These are phyloP conservation scores for Sinohyriopsis cumingii DNA, from an alignment of 2,888 invertebrate genomes.

Conservation along the genomic window DNA sequence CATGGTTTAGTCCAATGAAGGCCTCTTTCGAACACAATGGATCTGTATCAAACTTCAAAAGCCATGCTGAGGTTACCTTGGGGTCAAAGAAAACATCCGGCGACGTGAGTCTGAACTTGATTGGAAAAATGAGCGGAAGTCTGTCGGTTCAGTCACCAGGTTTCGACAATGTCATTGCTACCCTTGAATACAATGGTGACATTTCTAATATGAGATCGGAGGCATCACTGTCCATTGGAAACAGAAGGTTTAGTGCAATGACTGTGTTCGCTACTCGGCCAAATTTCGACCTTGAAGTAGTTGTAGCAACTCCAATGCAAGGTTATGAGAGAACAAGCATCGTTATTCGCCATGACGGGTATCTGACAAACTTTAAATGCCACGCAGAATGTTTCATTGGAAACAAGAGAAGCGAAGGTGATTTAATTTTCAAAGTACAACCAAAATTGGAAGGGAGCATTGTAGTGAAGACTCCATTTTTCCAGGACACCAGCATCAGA, in stretches of 20 bases:
- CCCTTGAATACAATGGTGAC: no score
- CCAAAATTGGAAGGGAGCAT: constrained; percentile 13
- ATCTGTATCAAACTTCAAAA: constrained; percentile 15
- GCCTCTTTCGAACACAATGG: constrained; percentile 27
- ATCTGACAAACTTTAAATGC: constrained; percentile 20
- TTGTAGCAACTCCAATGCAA: no score
- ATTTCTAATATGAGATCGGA: no score
- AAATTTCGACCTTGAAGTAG: no score
- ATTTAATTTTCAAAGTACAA: constrained; percentile 16
- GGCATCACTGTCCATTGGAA: no score
- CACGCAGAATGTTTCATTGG: constrained; percentile 11
- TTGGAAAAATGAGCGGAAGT: no score
- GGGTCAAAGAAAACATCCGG: constrained; percentile 32
- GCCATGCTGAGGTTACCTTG: constrained; percentile 17
- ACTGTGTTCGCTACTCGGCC: no score
- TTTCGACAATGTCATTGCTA: no score
- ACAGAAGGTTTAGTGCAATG: no score
- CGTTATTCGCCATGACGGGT: constrained; percentile 11
- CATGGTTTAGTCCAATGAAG: constrained; percentile 14
- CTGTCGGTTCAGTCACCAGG: no score
- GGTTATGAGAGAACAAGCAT: no score
- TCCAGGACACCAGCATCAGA: constrained; percentile 2
- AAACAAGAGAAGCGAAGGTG: constrained; percentile 11
- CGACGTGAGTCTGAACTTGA: constrained; percentile 15
- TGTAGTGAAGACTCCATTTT: constrained; percentile 16